These are phyloP conservation scores for Cheilosia pagana DNA, from an alignment of 2,888 invertebrate species.

Conservation along the genomic window DNA sequence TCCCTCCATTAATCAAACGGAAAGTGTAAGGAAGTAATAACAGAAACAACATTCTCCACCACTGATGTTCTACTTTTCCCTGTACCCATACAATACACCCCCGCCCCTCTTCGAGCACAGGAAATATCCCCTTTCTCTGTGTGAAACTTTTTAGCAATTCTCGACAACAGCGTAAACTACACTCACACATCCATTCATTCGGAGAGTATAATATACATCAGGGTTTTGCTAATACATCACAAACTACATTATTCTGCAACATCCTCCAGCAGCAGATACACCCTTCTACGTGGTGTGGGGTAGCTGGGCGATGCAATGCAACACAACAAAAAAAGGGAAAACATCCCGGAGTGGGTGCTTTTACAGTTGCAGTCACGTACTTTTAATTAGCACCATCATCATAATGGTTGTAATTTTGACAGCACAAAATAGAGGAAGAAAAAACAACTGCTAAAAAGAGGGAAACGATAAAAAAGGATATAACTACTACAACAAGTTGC, in stretches of 20 bases:
- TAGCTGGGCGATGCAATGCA: no score
- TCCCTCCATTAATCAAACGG: constrained; percentile 67
- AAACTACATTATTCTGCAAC: constrained; percentile 63
- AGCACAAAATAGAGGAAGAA: constrained; percentile 11
- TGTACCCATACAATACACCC: constrained; percentile 12
- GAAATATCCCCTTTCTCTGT: constrained; percentile 14
- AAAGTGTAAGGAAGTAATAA: constrained; percentile 63
- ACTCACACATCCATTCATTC: not conserved
- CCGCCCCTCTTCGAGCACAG: constrained; percentile 2
- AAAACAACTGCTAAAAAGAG: constrained; percentile 11
- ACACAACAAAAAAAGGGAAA: constrained; percentile 6
- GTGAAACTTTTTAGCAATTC: constrained; percentile 55
- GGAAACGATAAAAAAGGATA: constrained; percentile 46
- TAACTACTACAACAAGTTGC: constrained; percentile 60
- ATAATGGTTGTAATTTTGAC: constrained; percentile 74
- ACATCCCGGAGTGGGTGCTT: constrained; percentile 32
- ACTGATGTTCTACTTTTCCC: constrained; percentile 45
- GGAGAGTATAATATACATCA: constrained; percentile 12
- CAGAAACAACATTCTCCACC: constrained; percentile 46
- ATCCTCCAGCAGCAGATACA: constrained; percentile 31
- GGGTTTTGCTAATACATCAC: constrained; percentile 60
- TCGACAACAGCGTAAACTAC: constrained; percentile 32
- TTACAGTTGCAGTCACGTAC: constrained; percentile 71
- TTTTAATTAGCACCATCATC: constrained; percentile 75
- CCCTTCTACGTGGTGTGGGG: not conserved